phyloP scores from a whole-genome alignment of 1,140 invertebrate species.

The Dufourea novaeangliae region DNA sequence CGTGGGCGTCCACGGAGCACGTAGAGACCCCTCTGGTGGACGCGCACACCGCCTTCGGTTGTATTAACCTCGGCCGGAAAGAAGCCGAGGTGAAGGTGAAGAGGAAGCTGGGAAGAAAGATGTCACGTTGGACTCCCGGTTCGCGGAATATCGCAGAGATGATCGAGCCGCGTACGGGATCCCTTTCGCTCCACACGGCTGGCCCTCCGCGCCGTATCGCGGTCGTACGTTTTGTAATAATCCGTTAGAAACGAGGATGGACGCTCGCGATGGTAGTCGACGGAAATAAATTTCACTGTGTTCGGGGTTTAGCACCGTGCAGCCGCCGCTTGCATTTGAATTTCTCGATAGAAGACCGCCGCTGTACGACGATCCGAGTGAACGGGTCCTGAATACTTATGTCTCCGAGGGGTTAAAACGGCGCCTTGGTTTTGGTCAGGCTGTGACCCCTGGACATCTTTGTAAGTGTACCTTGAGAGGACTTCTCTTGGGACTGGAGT shows the following conservation, averaged over 20 bases:
- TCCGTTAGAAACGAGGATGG: constrained; percentile 15
- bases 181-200: background rate
- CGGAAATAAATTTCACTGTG: too few species aligned
- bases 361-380: too few species aligned
- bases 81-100: constrained; percentile 36
- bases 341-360: too few species aligned
- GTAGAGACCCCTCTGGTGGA: constrained; percentile 60
- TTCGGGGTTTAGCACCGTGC: too few species aligned
- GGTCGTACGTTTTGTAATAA: constrained; percentile 9
- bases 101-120: constrained; percentile 32
- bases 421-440: too few species aligned
- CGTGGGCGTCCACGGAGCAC: constrained; percentile 69
- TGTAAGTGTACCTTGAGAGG: too few species aligned
- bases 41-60: constrained; percentile 70
- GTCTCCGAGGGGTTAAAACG: too few species aligned
- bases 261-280: constrained; percentile 22
- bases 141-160: constrained; percentile 14
- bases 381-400: too few species aligned
- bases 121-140: constrained; percentile 6
- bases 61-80: constrained; percentile 68
- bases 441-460: too few species aligned
- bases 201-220: background rate
- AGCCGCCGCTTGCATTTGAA: too few species aligned
- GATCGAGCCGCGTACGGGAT: background rate
- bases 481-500: too few species aligned